phyloP scores from a whole-genome alignment of 2,888 invertebrate genomes.

The Chloroclysta siterata region DNA sequence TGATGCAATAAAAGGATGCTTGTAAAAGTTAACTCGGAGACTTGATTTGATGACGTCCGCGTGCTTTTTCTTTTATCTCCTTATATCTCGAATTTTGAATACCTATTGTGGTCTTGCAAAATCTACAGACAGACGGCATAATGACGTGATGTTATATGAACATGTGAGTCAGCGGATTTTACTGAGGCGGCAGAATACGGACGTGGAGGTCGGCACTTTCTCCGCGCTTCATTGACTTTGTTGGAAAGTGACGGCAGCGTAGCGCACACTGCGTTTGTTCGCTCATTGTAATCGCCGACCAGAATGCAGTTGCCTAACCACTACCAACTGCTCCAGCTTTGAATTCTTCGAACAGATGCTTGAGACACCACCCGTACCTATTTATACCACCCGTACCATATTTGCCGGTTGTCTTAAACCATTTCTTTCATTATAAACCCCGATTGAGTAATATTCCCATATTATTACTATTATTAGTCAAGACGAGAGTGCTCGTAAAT shows the following conservation, averaged over 20 bases:
- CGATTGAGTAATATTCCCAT: too few species aligned
- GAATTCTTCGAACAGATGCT: conserved; percentile 12
- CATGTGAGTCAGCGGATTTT: conserved; percentile 77
- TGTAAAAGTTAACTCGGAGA: conserved; percentile 14
- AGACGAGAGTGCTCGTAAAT: background rate
- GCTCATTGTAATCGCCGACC: conserved; percentile 50
- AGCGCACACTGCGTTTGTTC: conserved; percentile 61
- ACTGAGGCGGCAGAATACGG: conserved; percentile 69
- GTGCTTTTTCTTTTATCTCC: conserved; percentile 18
- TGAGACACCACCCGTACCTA: conserved; percentile 1
- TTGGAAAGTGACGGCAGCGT: conserved; percentile 77
- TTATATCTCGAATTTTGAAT: conserved; percentile 17
- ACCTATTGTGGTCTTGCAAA: conserved; percentile 21
- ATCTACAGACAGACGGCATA: conserved; percentile 21
- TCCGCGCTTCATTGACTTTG: conserved; percentile 82
- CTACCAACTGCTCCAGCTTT: conserved; percentile 43
- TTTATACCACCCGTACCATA: too few species aligned
- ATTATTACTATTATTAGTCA: too few species aligned
- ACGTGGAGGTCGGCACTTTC: conserved; percentile 81
- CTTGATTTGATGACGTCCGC: conserved; percentile 16
- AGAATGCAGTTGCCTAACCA: conserved; percentile 54
- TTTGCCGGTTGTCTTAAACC: background rate
- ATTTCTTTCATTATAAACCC: background rate
- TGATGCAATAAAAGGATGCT: conserved; percentile 23
- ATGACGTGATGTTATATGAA: conserved; percentile 44